phyloP scores from a whole-genome alignment of 2,888 invertebrate species.

The Suillia variegata region DNA sequence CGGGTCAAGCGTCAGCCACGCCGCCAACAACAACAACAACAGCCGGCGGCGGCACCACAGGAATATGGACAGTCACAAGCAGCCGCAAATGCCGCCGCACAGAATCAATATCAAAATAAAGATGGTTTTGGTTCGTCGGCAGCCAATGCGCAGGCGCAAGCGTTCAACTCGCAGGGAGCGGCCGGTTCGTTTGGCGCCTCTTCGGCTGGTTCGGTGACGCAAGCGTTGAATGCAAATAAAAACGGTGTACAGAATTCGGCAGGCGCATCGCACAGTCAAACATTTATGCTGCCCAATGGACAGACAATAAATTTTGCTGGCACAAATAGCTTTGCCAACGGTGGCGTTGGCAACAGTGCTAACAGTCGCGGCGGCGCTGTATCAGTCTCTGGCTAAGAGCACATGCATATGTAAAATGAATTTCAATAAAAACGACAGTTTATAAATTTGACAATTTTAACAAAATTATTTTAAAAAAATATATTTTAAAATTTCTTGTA shows the following conservation, averaged over 20 bases:
- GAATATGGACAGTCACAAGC: slow-evolving; percentile 47
- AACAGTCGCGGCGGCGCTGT: slow-evolving; percentile 46
- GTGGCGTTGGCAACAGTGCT: slow-evolving; percentile 40
- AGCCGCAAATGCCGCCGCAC: slow-evolving; percentile 50
- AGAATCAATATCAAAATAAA: slow-evolving; percentile 39
- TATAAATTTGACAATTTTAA: too few species aligned
- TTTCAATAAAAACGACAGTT: too few species aligned
- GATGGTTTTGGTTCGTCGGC: slow-evolving; percentile 48
- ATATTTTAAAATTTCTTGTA: not conserved
- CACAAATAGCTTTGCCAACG: slow-evolving; percentile 55
- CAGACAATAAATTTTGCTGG: slow-evolving; percentile 58
- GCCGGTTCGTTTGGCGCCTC: slow-evolving; percentile 56
- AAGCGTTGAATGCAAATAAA: slow-evolving; percentile 48
- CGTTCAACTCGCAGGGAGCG: slow-evolving; percentile 52
- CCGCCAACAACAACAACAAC: slow-evolving; percentile 3
- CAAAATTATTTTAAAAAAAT: not conserved
- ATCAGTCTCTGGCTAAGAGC: slow-evolving; percentile 32
- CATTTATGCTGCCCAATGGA: slow-evolving; percentile 59
- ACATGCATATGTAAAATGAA: not conserved
- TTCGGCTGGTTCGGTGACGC: slow-evolving; percentile 55
- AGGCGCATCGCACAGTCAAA: slow-evolving; percentile 57
- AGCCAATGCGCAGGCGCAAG: slow-evolving; percentile 56
- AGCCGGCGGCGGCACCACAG: slow-evolving; percentile 32
- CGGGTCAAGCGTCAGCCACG: slow-evolving; percentile 45
- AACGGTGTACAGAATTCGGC: slow-evolving; percentile 49